Evolutionary conservation across 2,797 vertebrate species (phyloP), one percentile per base, ranked within the genome.

Genomic region (Pseudochaenichthys georgianus): DNA sequence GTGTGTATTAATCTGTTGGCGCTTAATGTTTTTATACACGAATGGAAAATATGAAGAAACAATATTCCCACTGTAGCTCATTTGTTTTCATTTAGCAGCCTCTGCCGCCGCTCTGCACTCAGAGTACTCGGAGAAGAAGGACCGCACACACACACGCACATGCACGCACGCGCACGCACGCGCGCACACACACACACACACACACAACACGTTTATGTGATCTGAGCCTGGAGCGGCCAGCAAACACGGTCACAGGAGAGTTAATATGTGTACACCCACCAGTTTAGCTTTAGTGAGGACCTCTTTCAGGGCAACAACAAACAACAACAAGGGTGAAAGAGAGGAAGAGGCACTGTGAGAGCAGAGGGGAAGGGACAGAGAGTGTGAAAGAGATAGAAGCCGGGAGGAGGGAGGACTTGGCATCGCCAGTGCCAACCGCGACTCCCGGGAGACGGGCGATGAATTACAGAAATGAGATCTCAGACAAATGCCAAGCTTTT

Each of bases 391-490:
- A 69, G 75, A 64, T 38, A 60, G 63, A 73, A 54, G 70, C 75
- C 78, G 70, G 75, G 64, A 41, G 58, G 70, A 70, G 71, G 75
- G 80, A 84, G 68, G 80, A 79, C 87, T 87, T 89, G 88, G 91
- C 88, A 92, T 90, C 79, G 31, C 74, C 60, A 4, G 84, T 94
- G 94, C 94, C 94, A 95, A 90, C 86, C 67, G 2, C 59, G 53
- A 86, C 80, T 94, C 94, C 93, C 90, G 3, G 89, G 94, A 94
- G 94, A 94, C 85, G n/a, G 78, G 75, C 88, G 84, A 93, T 94
- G 93, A 94, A 95, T 95, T 94, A 95, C 91, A 92, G 93, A 95
- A 95, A 95, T 93, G 91, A 94, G 93, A 94, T 93, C 90, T 90
- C 84, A 88, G 89, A 90, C 91, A 92, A 93, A 94, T 94, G 93